Conservation (phyloP, 2,888 invertebrate genomes). For the Cephalotes varians region DNA sequence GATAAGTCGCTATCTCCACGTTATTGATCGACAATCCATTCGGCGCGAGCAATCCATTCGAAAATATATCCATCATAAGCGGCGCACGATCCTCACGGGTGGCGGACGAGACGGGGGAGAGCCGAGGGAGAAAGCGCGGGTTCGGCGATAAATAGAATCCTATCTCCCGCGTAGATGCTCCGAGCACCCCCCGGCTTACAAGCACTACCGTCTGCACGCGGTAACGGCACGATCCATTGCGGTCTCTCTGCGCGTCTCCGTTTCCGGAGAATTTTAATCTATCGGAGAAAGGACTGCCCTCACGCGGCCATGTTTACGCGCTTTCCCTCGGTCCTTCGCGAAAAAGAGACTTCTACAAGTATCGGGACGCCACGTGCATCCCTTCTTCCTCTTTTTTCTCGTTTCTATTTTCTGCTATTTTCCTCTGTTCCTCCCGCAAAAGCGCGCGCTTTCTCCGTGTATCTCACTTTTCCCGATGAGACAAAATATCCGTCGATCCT, state of each 20-base stretch:
- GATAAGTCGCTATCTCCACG: conserved; percentile 81
- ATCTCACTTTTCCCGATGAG: not conserved
- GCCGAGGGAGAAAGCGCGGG: conserved; percentile 5
- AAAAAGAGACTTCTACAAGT: not conserved
- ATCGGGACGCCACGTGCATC: not conserved
- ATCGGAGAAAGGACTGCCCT: not conserved
- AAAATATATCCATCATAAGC: conserved; percentile 80
- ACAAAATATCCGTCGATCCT: conserved; percentile 20
- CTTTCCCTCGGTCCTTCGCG: not conserved
- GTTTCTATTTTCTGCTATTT: not conserved
- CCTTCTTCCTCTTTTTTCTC: not conserved
- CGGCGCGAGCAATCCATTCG: conserved; percentile 72
- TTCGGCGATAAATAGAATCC: not conserved
- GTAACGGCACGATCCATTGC: not conserved
- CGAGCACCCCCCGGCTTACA: conserved; percentile 38
- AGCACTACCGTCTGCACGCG: conserved; percentile 16
- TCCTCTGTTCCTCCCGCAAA: not conserved
- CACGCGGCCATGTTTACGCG: conserved; percentile 37
- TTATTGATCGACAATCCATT: conserved; percentile 79
- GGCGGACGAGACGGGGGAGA: not conserved
- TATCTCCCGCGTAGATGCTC: conserved; percentile 32
- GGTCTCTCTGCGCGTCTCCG: conserved; percentile 3
- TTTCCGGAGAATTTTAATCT: not conserved
- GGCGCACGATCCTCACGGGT: not conserved
- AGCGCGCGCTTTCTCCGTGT: not conserved